A percentile compares a stretch with the other conserved stretches of the same genome.
Evolutionary conservation across 2,888 invertebrate species (phyloP).

Genomic region (Drosophila lacicola): DNA sequence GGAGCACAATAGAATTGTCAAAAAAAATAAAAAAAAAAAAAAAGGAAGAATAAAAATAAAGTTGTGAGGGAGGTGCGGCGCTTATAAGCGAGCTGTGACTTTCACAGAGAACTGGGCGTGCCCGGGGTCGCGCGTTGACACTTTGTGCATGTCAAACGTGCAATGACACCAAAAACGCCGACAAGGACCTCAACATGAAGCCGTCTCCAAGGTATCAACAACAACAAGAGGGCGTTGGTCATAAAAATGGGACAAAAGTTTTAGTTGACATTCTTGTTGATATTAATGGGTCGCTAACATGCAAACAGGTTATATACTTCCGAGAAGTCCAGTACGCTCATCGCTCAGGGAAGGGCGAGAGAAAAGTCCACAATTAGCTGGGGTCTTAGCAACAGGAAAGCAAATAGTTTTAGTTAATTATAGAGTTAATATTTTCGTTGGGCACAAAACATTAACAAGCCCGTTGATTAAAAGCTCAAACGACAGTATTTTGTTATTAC

Average conservation of each 20-base stretch:
- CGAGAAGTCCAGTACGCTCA: conserved; percentile 19
- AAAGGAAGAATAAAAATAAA: neutral
- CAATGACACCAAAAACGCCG: conserved; percentile 63
- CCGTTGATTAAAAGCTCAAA: too few relatives aligned
- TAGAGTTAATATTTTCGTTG: neutral
- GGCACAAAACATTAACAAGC: too few relatives aligned
- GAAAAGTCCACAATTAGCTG: neutral
- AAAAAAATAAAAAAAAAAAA: conserved; percentile 20
- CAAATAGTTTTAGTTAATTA: neutral
- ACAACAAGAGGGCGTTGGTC: conserved; percentile 21
- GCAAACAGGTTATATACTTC: conserved; percentile 49
- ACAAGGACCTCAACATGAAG: conserved; percentile 35
- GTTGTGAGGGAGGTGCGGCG: conserved; percentile 5
- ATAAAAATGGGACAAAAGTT: conserved; percentile 66
- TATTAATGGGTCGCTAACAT: conserved; percentile 66
- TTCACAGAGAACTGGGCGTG: conserved; percentile 42
- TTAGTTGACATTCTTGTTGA: conserved; percentile 48
- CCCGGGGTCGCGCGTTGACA: conserved; percentile 56
- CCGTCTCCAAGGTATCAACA: conserved; percentile 65
- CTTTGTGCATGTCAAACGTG: conserved; percentile 69
- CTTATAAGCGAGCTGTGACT: conserved; percentile 6
- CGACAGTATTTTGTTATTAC: too few relatives aligned
- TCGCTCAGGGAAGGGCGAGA: neutral
- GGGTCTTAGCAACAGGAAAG: conserved; percentile 1
- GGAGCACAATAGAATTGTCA: conserved; percentile 50